Conservation (phyloP, 1,140 invertebrate species). For the Neodiprion fabricii region DNA sequence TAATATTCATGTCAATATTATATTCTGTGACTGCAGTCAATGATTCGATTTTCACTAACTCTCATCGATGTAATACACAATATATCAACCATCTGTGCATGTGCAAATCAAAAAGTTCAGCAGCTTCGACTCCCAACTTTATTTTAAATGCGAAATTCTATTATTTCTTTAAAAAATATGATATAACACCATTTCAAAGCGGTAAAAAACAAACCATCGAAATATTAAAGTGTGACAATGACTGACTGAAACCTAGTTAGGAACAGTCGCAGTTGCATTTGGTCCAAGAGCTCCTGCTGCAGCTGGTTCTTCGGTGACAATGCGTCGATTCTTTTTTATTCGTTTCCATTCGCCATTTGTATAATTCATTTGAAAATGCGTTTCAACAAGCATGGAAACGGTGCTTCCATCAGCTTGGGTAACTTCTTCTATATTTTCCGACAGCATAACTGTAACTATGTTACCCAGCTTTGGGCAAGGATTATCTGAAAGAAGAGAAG, state of each 20-base stretch:
- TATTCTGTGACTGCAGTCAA: no score
- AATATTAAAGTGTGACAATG: no score
- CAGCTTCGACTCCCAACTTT: no score
- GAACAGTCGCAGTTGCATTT: conserved; percentile 47
- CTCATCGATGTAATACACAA: no score
- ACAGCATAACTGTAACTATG: conserved; percentile 91
- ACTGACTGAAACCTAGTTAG: conserved; percentile 40
- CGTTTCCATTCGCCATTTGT: conserved; percentile 93
- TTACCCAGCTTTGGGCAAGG: conserved; percentile 93
- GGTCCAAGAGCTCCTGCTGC: conserved; percentile 37
- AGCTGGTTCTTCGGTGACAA: conserved; percentile 63
- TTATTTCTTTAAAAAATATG: no score
- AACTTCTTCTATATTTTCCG: conserved; percentile 85
- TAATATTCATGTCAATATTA: no score
- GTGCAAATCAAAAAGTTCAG: no score
- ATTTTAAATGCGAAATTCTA: no score
- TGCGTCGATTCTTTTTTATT: conserved; percentile 81
- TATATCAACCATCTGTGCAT: no score
- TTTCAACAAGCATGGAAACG: conserved; percentile 83
- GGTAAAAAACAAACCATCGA: no score
- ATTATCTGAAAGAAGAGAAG: conserved; percentile 74
- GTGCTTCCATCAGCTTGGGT: conserved; percentile 76
- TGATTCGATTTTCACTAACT: no score
- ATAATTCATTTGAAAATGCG: conserved; percentile 97
- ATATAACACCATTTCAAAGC: no score